A percentile compares a stretch with the other conserved stretches of the same genome.
These are phyloP conservation scores for Panopea generosa DNA, from an alignment of 2,888 invertebrate species.

Conservation along the genomic window DNA sequence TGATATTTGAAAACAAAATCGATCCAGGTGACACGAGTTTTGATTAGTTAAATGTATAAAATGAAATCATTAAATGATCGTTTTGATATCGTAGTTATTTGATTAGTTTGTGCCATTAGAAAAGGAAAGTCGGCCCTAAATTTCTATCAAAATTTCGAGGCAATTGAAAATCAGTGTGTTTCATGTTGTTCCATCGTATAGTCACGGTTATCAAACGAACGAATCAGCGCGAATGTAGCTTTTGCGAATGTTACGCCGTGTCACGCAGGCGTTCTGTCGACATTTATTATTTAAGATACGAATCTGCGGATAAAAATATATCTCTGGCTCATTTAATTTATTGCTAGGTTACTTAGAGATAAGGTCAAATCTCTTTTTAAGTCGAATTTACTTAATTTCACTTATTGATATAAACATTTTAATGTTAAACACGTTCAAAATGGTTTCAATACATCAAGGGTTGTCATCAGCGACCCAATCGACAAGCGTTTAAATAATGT, in stretches of 20 bases:
- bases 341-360: constrained; percentile 41
- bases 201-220: not conserved
- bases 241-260: constrained; percentile 42
- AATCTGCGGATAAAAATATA: constrained; percentile 43
- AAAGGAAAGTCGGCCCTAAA: no score
- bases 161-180: constrained; percentile 1
- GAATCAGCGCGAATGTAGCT: not conserved
- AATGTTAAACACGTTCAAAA: constrained; percentile 42
- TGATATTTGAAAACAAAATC: no score
- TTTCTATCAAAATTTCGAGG: not conserved
- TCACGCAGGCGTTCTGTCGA: constrained; percentile 41
- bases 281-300: constrained; percentile 32
- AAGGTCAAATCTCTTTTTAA: constrained; percentile 30
- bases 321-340: constrained; percentile 59
- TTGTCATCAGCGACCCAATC: no score
- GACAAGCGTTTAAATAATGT: no score
- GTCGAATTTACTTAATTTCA: constrained; percentile 54
- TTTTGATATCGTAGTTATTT: no score
- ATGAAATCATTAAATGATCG: no score
- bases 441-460: not conserved
- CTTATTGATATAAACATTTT: constrained; percentile 42
- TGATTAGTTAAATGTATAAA: no score
- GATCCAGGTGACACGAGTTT: no score
- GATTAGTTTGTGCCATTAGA: no score
- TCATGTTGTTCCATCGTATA: constrained; percentile 2